A percentile compares a stretch with the other conserved stretches of the same genome.
Evolutionary conservation across 2,888 invertebrate genomes (phyloP).

Genomic region (Holacanthella duospinosa): DNA sequence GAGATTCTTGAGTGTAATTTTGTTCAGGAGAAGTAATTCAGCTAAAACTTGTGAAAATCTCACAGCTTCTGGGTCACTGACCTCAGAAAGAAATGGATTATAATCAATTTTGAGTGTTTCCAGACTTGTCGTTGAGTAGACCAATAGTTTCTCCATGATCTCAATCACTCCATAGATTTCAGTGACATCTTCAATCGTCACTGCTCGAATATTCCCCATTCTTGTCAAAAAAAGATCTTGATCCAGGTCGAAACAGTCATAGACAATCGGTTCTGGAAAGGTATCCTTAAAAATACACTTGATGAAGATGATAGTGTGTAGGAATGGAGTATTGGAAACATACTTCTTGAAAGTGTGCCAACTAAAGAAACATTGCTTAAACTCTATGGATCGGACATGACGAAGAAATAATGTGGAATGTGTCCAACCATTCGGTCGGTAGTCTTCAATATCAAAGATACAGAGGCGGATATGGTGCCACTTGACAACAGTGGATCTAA

Average conservation of each 20-base stretch:
- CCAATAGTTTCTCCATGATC: neutral
- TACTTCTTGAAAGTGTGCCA: neutral
- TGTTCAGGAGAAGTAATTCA: neutral
- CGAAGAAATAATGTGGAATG: neutral
- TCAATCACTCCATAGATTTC: neutral
- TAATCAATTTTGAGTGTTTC: slow-evolving; percentile 12
- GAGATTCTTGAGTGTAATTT: slow-evolving; percentile 1
- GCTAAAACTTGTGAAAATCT: slow-evolving; percentile 8
- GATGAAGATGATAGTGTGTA: neutral
- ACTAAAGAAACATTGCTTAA: slow-evolving; percentile 14
- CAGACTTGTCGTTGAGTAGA: neutral
- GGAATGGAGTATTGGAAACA: neutral
- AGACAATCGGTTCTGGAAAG: too few species aligned
- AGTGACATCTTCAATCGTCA: neutral
- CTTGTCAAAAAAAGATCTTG: neutral
- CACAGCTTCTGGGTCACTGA: too few species aligned
- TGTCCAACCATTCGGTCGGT: too few species aligned
- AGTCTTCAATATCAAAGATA: slow-evolving; percentile 3
- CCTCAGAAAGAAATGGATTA: neutral
- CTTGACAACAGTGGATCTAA: slow-evolving; percentile 8
- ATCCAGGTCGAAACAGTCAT: neutral
- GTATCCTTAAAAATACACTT: neutral
- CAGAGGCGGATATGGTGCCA: slow-evolving; percentile 5
- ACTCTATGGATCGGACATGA: slow-evolving; percentile 14
- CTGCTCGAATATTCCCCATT: neutral